A percentile compares a stretch with the other conserved stretches of the same genome.
Conservation (phyloP, 2,113 vertebrate species). For the Ornithorhynchus anatinus region DNA sequence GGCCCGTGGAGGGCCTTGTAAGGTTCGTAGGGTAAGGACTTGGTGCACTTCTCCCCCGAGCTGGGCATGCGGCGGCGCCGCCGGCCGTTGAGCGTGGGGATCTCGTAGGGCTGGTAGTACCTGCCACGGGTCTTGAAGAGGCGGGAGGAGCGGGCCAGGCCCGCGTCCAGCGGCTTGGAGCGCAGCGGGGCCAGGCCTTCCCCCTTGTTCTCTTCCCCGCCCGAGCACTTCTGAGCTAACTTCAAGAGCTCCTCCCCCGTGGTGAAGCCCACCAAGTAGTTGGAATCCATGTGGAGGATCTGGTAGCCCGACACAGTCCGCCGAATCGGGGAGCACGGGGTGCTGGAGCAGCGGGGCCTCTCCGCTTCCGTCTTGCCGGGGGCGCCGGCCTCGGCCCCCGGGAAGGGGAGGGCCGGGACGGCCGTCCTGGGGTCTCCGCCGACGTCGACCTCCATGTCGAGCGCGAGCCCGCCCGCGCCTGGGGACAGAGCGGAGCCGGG, state of each 20-base stretch:
- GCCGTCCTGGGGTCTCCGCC: constrained; percentile 82
- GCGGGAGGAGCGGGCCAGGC: constrained; percentile 80
- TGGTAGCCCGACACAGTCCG: constrained; percentile 89
- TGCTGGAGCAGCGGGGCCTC: constrained; percentile 92
- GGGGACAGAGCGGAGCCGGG: constrained; percentile 58
- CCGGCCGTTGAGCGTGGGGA: constrained; percentile 85
- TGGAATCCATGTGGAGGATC: constrained; percentile 97
- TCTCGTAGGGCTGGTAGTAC: constrained; percentile 94
- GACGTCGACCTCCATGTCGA: constrained; percentile 91
- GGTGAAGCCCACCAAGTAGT: constrained; percentile 93
- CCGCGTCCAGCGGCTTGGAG: constrained; percentile 81
- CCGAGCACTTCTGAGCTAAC: constrained; percentile 84
- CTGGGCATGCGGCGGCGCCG: constrained; percentile 89
- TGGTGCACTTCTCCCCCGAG: constrained; percentile 90
- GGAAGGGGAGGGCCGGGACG: constrained; percentile 78
- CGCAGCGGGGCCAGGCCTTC: constrained; percentile 70
- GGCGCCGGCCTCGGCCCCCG: constrained; percentile 75
- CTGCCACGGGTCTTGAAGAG: constrained; percentile 87
- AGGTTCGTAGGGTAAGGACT: constrained; percentile 76
- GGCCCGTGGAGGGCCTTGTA: constrained; percentile 82
- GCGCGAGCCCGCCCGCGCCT: constrained; percentile 61
- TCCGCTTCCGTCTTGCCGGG: constrained; percentile 78
- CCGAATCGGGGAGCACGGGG: constrained; percentile 90
- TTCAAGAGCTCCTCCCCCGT: constrained; percentile 95
- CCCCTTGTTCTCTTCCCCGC: constrained; percentile 74